Conservation (phyloP, 2,888 invertebrate genomes). For the Carterocephalus palaemon region DNA sequence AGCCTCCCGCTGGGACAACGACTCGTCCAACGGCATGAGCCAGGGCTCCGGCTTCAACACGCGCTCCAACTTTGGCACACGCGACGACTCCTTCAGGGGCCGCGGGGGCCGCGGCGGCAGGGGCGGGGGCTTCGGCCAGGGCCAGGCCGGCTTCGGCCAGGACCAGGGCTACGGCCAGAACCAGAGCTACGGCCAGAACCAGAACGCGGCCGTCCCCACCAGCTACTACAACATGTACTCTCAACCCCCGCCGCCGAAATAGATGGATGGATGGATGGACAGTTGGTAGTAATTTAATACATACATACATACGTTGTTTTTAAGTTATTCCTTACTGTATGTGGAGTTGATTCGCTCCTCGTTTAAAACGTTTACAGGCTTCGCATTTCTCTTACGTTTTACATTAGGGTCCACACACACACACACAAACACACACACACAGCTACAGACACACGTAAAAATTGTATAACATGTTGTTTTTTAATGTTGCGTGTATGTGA, state of each 20-base stretch:
- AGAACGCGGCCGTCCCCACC: conserved; percentile 52
- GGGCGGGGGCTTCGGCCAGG: conserved; percentile 26
- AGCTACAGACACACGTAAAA: too few species aligned
- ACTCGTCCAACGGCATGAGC: conserved; percentile 24
- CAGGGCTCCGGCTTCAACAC: conserved; percentile 32
- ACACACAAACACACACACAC: too few species aligned
- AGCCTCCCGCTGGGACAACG: conserved; percentile 56
- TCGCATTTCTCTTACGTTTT: too few species aligned
- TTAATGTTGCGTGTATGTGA: too few species aligned
- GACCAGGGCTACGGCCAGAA: conserved; percentile 27
- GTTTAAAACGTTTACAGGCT: too few species aligned
- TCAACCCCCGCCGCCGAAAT: conserved; percentile 56
- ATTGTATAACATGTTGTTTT: too few species aligned
- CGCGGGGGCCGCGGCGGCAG: conserved; percentile 41
- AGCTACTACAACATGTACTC: conserved; percentile 71
- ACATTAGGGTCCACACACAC: too few species aligned
- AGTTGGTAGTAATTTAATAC: neutral
- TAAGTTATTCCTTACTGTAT: too few species aligned
- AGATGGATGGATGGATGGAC: too few species aligned
- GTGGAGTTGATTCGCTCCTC: too few species aligned
- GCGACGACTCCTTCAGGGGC: conserved; percentile 39
- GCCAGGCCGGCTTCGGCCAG: conserved; percentile 34
- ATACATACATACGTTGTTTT: too few species aligned
- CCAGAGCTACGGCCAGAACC: conserved; percentile 23
- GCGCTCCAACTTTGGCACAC: conserved; percentile 33